These are phyloP conservation scores for Steinernema hermaphroditum DNA, from an alignment of 2,888 invertebrate genomes.

Conservation along the genomic window DNA sequence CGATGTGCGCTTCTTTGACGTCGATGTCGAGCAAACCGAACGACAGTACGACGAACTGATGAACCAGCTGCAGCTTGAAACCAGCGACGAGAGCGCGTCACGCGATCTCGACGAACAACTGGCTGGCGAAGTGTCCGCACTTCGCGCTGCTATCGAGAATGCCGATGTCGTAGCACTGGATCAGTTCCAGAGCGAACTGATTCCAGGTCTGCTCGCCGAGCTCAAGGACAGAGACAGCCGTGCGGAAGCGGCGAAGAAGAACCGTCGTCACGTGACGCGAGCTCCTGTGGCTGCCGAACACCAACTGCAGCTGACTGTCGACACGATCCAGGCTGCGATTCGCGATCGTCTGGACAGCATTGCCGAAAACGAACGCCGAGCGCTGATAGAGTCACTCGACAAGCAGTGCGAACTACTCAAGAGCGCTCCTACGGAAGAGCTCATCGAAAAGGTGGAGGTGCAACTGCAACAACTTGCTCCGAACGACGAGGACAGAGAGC, in stretches of 20 bases:
- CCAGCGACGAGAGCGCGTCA: constrained; percentile 31
- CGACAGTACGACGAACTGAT: constrained; percentile 49
- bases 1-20: constrained; percentile 55
- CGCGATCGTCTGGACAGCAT: no score
- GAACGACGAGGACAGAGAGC: no score
- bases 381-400: no score
- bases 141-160: constrained; percentile 32
- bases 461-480: no score
- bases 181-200: constrained; percentile 43
- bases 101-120: constrained; percentile 34
- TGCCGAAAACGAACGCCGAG: no score
- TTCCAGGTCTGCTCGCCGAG: constrained; percentile 34
- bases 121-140: constrained; percentile 38
- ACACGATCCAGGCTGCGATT: no score
- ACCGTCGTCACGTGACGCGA: constrained; percentile 22
- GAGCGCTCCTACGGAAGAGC: no score
- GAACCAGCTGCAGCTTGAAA: constrained; percentile 36
- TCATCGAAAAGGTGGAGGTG: no score
- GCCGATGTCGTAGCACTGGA: constrained; percentile 36
- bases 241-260: constrained; percentile 3
- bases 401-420: no score
- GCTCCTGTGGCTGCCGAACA: no score
- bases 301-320: no score
- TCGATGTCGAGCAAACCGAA: constrained; percentile 50
- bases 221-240: constrained; percentile 29